phyloP scores from a whole-genome alignment of 2,888 invertebrate species.

The Oeneis ivallda region DNA sequence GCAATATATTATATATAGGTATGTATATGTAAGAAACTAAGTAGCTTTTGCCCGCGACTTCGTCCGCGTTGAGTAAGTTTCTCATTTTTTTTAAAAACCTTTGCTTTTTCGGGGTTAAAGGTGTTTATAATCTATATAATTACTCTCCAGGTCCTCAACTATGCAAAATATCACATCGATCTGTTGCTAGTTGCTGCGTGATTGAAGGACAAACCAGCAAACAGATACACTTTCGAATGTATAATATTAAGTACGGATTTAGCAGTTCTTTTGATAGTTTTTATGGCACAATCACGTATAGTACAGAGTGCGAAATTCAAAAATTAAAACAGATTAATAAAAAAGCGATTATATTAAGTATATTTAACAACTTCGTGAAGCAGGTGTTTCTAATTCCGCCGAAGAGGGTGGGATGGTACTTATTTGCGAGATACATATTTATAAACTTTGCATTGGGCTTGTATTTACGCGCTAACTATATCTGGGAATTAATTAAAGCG shows the following conservation, averaged over 20 bases:
- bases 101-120: too few species aligned
- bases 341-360: background rate
- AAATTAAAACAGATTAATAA: background rate
- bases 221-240: too few species aligned
- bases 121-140: too few species aligned
- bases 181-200: too few species aligned
- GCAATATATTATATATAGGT: background rate
- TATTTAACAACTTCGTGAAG: conserved; percentile 12
- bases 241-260: background rate
- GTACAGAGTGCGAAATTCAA: background rate
- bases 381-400: conserved; percentile 20
- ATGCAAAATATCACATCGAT: too few species aligned
- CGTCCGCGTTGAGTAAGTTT: too few species aligned
- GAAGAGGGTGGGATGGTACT: conserved; percentile 11
- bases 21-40: too few species aligned
- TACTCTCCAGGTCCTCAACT: too few species aligned
- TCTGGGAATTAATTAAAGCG: conserved; percentile 5
- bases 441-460: conserved; percentile 16
- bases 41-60: background rate
- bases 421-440: conserved; percentile 18
- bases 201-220: too few species aligned
- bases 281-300: too few species aligned
- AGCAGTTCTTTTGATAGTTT: background rate
- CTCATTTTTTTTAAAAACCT: too few species aligned
- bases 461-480: conserved; percentile 1